These are phyloP conservation scores for Darevskia nairensis DNA, from an alignment of 2,797 vertebrate species.

Conservation along the genomic window DNA sequence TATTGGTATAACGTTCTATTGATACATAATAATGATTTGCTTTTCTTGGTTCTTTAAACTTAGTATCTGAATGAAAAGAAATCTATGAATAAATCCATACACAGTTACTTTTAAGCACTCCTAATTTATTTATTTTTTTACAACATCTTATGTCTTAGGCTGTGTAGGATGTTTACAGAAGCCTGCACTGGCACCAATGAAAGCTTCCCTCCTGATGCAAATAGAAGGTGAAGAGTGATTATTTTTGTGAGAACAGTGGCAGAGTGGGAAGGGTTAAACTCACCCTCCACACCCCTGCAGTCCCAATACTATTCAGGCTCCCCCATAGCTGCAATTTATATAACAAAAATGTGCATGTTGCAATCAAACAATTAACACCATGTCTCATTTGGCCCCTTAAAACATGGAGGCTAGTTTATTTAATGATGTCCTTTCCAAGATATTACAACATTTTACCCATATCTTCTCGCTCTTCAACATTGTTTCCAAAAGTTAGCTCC, in stretches of 20 bases:
- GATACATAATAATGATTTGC: background rate
- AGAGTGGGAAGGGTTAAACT: background rate
- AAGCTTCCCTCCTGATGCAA: background rate
- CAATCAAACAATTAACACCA: background rate
- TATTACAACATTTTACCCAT: constrained; percentile 27
- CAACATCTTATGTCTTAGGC: background rate
- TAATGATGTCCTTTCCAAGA: constrained; percentile 19
- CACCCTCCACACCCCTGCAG: background rate
- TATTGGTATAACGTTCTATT: background rate
- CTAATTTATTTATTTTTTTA: background rate
- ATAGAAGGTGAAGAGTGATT: background rate
- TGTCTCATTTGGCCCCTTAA: background rate
- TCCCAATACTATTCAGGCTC: background rate
- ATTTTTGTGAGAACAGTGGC: background rate
- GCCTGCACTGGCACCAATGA: background rate
- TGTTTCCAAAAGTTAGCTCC: constrained; percentile 43
- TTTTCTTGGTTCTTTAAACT: background rate
- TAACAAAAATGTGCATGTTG: background rate
- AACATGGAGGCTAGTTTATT: constrained; percentile 8
- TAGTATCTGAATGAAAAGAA: background rate
- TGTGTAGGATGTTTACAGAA: background rate
- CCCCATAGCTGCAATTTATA: background rate
- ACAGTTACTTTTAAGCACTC: background rate
- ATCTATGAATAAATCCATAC: background rate
- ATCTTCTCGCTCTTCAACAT: constrained; percentile 40